Conservation (phyloP, 1,140 invertebrate species). For the Andricus grossulariae region DNA sequence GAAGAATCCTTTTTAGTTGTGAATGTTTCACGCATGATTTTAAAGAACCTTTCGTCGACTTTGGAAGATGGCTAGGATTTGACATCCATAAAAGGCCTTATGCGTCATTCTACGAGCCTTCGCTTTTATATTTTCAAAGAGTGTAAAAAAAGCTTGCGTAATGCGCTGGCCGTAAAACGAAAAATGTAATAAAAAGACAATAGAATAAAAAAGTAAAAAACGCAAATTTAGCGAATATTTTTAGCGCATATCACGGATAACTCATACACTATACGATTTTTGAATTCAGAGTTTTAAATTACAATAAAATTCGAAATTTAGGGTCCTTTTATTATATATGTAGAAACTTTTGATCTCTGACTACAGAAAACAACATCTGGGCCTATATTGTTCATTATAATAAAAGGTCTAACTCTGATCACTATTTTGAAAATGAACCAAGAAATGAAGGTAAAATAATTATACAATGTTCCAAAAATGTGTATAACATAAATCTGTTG, state of each 20-base stretch:
- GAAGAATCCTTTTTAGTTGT: neutral
- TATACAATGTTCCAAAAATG: too few relatives aligned
- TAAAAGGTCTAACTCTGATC: too few relatives aligned
- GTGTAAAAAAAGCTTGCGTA: neutral
- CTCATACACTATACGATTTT: neutral
- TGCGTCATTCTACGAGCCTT: neutral
- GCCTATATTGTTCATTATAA: too few relatives aligned
- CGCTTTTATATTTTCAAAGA: neutral
- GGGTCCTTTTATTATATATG: too few relatives aligned
- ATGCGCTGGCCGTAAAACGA: neutral
- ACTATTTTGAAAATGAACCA: too few relatives aligned
- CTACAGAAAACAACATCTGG: too few relatives aligned
- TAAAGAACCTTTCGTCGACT: conserved; percentile 7
- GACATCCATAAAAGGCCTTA: conserved; percentile 19
- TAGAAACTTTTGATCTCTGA: too few relatives aligned
- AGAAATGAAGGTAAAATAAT: too few relatives aligned
- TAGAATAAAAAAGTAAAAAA: neutral
- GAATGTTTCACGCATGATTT: neutral
- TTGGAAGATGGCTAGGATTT: neutral
- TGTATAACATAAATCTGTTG: too few relatives aligned
- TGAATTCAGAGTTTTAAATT: too few relatives aligned
- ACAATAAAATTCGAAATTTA: too few relatives aligned
- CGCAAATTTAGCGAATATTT: conserved; percentile 2
- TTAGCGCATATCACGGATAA: neutral
- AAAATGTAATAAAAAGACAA: neutral